phyloP scores from a whole-genome alignment of 1,140 invertebrate species.

The Parasteatoda tepidariorum region DNA sequence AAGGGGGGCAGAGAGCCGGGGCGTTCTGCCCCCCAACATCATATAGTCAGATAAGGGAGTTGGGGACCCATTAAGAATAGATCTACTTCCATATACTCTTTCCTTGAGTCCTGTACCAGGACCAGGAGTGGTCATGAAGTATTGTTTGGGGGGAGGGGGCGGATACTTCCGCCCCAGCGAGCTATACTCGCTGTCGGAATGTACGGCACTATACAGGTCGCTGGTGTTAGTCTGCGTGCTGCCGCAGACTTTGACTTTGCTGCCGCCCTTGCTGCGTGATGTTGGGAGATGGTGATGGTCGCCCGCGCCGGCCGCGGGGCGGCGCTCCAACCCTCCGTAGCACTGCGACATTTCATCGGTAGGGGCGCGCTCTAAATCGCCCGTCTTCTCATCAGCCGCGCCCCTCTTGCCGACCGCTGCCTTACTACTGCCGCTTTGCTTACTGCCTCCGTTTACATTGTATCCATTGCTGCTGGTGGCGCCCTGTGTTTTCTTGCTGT shows the following conservation, averaged over 20 bases:
- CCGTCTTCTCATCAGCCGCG: neutral
- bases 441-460: neutral
- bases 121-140: slow-evolving; percentile 55
- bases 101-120: slow-evolving; percentile 60
- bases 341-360: slow-evolving; percentile 46
- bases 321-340: slow-evolving; percentile 34
- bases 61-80: slow-evolving; percentile 21
- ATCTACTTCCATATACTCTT: slow-evolving; percentile 66
- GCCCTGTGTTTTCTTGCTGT: neutral
- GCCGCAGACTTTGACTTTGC: slow-evolving; percentile 82
- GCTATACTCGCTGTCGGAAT: slow-evolving; percentile 59
- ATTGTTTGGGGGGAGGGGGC: slow-evolving; percentile 31
- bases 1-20: slow-evolving; percentile 7
- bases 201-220: slow-evolving; percentile 49
- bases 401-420: neutral
- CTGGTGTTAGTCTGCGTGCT: slow-evolving; percentile 83
- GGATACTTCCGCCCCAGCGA: slow-evolving; percentile 46
- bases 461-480: neutral
- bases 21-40: neutral
- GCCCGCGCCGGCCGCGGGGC: slow-evolving; percentile 2
- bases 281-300: neutral
- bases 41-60: slow-evolving; percentile 52
- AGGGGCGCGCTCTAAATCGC: neutral
- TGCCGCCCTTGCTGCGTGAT: slow-evolving; percentile 9
- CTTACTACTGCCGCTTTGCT: neutral